Base-by-base conservation (phyloP, 2,113 vertebrate species). In the Periophthalmus modestus region DNA sequence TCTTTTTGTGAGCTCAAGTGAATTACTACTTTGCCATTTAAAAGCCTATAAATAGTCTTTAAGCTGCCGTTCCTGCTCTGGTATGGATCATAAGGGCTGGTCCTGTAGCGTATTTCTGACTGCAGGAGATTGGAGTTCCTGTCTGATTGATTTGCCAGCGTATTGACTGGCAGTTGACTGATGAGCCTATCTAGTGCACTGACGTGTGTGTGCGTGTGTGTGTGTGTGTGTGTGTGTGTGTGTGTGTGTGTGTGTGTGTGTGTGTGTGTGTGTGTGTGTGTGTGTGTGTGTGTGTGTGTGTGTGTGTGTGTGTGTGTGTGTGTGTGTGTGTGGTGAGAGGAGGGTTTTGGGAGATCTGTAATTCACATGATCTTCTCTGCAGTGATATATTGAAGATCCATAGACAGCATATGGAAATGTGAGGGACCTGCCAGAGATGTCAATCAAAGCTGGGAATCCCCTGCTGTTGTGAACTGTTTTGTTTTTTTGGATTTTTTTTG, bases 61-160 rank as follows among this genome's bases (percentile, higher is more conserved):
- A 75, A 47, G 36, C 65, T 24, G 70, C 55, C 47, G 59, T 59
- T 77, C 67, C 52, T 72, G 58, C 79, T 80, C 73, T 68, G 81
- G 62, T 73, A 58, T 72, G 71, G 65, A 82, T 87, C 74, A 74
- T 69, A 58, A 69, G 66, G 50, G 66, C 33, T 69, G 0, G 39
- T 62, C 81, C 57, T 76, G 71, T 61, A 76, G 55, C 65, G 65
- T 73, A 72, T 79, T 83, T 71, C 85, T 73, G 82, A 80, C 78
- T 70, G 81, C 47, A 57, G 77, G 71, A 82, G 83, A 89, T 87
- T 90, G 86, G 84, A 87, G 78, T 85, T 74, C 66, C 75, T 77
- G 47, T 85, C 75, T 79, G 80, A 92, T 88, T 85, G 85, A 92
- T 92, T 87, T 78, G 78, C 78, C 74, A 13, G 68, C n/a, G 36